These are phyloP conservation scores for Callithrix jacchus DNA, from an alignment of 2,113 vertebrate genomes.

Conservation along the genomic window DNA sequence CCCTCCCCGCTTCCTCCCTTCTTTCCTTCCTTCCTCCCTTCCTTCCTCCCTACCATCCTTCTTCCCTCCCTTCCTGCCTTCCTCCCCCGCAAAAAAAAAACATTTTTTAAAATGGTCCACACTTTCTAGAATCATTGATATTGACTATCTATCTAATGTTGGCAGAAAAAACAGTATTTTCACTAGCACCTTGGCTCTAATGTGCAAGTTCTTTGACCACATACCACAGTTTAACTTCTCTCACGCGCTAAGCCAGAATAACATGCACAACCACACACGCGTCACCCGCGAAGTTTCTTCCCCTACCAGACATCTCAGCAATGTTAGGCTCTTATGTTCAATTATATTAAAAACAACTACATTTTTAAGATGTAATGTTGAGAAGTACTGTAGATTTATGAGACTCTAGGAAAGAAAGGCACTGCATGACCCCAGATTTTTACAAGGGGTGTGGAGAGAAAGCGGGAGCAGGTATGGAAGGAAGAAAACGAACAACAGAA, in stretches of 20 bases:
- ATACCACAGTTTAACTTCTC: neutral
- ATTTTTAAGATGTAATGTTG: neutral
- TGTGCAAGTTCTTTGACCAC: neutral
- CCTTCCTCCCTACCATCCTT: too few relatives aligned
- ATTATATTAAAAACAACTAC: neutral
- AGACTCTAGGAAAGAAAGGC: neutral
- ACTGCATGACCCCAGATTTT: neutral
- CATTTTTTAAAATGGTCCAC: neutral
- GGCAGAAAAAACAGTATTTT: neutral
- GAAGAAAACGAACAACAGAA: neutral
- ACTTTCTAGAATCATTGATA: neutral
- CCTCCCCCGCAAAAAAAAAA: too few relatives aligned
- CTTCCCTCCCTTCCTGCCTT: too few relatives aligned
- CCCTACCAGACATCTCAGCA: neutral
- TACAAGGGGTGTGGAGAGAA: neutral
- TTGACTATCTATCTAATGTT: neutral
- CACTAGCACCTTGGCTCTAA: neutral
- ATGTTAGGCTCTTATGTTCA: neutral
- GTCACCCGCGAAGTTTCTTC: constrained; percentile 26
- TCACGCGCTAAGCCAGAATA: constrained; percentile 5
- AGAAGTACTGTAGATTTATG: neutral
- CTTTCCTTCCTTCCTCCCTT: too few relatives aligned
- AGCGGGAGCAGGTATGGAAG: neutral
- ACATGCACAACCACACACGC: neutral
- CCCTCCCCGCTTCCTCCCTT: too few relatives aligned